Evolutionary conservation across 2,888 invertebrate genomes (phyloP).

Genomic region (Tubulanus polymorphus): DNA sequence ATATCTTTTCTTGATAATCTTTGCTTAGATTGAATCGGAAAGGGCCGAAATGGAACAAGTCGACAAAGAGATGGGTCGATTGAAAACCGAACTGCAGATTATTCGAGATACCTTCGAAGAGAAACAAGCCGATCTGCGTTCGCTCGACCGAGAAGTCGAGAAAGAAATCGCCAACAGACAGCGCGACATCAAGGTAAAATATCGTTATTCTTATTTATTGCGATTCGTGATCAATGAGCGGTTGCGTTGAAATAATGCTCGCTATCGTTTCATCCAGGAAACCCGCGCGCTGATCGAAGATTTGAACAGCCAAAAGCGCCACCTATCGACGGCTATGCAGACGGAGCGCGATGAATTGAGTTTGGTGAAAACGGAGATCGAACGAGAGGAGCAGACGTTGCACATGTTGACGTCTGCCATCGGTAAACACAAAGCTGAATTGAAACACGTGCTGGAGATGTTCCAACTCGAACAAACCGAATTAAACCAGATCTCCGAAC

Average conservation of each 20-base stretch:
- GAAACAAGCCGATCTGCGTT: conserved; percentile 33
- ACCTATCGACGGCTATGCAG: conserved; percentile 28
- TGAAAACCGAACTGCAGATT: conserved; percentile 35
- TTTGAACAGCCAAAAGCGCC: conserved; percentile 32
- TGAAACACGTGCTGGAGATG: conserved; percentile 42
- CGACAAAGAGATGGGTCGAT: conserved; percentile 37
- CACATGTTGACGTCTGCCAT: conserved; percentile 36
- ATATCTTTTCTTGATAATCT: too few relatives aligned
- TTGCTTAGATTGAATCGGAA: conserved; percentile 34
- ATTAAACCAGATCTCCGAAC: conserved; percentile 33
- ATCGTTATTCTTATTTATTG: too few relatives aligned
- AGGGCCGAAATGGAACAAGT: conserved; percentile 35
- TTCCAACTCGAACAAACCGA: conserved; percentile 37
- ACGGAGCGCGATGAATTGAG: conserved; percentile 29
- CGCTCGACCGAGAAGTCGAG: conserved; percentile 38
- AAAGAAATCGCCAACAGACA: conserved; percentile 35
- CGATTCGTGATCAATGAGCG: too few relatives aligned
- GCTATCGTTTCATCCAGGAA: conserved; percentile 27
- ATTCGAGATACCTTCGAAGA: conserved; percentile 34
- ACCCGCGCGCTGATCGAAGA: conserved; percentile 28
- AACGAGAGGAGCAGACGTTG: conserved; percentile 35
- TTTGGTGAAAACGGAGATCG: conserved; percentile 33
- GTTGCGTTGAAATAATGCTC: too few relatives aligned
- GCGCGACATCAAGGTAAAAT: conserved; percentile 39
- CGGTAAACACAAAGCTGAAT: conserved; percentile 39